Percentiles rank a stretch among this genome's conserved stretches.
These are phyloP conservation scores for Bombus cullumanus DNA, from an alignment of 1,140 invertebrate genomes.

Conservation along the genomic window DNA sequence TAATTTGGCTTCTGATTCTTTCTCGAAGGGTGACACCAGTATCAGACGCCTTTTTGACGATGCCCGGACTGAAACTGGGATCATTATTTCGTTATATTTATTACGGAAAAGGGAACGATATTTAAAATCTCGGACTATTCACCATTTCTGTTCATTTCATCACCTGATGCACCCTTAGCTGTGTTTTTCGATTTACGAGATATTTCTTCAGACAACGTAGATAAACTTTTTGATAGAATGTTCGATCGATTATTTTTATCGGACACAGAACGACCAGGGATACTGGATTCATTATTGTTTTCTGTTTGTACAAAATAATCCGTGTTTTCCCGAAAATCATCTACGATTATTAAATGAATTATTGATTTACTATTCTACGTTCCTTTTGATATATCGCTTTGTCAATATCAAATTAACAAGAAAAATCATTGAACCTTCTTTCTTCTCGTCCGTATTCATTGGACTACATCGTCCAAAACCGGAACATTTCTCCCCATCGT, in stretches of 20 bases:
- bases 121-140: not conserved
- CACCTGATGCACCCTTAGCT: constrained; percentile 71
- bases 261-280: not conserved
- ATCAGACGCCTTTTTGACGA: constrained; percentile 69
- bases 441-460: constrained; percentile 42
- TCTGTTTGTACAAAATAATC: constrained; percentile 57
- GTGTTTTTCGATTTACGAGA: constrained; percentile 68
- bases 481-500: constrained; percentile 60
- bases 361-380: not conserved
- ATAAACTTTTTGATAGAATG: constrained; percentile 53
- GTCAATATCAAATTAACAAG: not conserved
- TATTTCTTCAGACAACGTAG: constrained; percentile 34
- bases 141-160: constrained; percentile 67
- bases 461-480: constrained; percentile 70
- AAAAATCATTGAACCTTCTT: constrained; percentile 34
- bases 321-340: constrained; percentile 38
- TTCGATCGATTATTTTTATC: constrained; percentile 29
- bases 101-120: not conserved
- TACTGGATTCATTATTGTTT: constrained; percentile 35
- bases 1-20: constrained; percentile 60
- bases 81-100: constrained; percentile 9
- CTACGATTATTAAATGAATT: constrained; percentile 18
- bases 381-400: not conserved
- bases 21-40: constrained; percentile 71
- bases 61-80: constrained; percentile 58